A percentile compares a stretch with the other conserved stretches of the same genome.
Conservation (phyloP, 2,113 vertebrate genomes). For the Castor canadensis region DNA sequence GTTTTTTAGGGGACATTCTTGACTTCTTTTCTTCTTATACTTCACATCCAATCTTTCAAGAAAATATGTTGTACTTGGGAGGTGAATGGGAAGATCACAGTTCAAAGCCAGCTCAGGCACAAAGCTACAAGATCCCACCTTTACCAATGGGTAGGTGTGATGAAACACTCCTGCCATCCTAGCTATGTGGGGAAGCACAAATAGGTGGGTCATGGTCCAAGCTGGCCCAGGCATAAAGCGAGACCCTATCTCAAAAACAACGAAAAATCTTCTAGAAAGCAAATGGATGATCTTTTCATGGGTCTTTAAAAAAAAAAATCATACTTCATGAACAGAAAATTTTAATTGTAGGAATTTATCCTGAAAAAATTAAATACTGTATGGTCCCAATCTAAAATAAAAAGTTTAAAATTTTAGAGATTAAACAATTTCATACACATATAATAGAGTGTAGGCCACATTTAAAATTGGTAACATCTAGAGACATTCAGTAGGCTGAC, state of each 20-base stretch:
- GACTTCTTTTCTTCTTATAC: background rate
- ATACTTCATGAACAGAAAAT: background rate
- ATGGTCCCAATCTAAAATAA: background rate
- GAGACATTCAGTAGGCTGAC: background rate
- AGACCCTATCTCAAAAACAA: background rate
- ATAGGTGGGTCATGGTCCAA: no score
- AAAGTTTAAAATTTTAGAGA: background rate
- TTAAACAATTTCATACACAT: background rate
- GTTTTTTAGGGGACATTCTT: background rate
- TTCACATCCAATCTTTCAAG: background rate
- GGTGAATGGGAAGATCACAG: no score
- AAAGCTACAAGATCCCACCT: no score
- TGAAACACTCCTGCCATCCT: background rate
- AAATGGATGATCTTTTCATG: background rate
- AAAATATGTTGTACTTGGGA: constrained; percentile 14
- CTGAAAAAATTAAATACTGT: background rate
- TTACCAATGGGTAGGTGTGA: no score
- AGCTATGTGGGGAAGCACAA: no score
- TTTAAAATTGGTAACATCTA: constrained; percentile 16
- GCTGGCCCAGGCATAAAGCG: no score
- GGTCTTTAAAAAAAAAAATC: background rate
- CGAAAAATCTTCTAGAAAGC: constrained; percentile 12
- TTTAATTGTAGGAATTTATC: constrained; percentile 32
- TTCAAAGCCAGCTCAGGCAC: no score
- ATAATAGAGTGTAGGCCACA: background rate